Conservation (phyloP, 2,113 vertebrate genomes). For the Coturnix japonica region DNA sequence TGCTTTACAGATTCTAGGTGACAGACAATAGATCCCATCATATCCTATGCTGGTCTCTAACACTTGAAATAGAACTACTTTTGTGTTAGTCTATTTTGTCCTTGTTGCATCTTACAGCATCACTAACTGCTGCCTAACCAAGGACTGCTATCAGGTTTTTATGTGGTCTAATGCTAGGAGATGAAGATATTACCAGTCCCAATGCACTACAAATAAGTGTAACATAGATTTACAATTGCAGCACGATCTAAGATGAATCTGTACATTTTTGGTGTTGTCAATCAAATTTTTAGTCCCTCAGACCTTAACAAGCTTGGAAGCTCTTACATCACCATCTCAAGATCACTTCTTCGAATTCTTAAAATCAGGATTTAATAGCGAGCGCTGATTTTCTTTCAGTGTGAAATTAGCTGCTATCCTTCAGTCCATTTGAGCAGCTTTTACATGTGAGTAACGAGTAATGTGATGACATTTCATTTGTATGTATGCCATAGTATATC, state of each 20-base stretch:
- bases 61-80: not conserved
- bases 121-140: not conserved
- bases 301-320: not conserved
- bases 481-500: rapidly evolving
- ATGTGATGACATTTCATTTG: not conserved
- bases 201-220: not conserved
- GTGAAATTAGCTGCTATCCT: not conserved
- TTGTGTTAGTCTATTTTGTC: not conserved
- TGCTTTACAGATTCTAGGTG: not conserved
- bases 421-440: not conserved
- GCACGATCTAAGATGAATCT: not conserved
- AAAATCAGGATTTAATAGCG: not conserved
- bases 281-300: not conserved
- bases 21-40: not conserved
- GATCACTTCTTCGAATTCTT: not conserved
- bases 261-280: not conserved
- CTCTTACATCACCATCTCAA: not conserved
- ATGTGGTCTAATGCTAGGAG: not conserved
- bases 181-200: not conserved
- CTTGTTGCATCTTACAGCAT: not conserved
- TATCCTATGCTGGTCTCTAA: not conserved
- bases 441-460: not conserved
- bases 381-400: not conserved
- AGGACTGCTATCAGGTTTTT: not conserved
- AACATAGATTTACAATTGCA: not conserved